phyloP scores from a whole-genome alignment of 2,113 vertebrate genomes.

The Phalacrocorax brasilianus region DNA sequence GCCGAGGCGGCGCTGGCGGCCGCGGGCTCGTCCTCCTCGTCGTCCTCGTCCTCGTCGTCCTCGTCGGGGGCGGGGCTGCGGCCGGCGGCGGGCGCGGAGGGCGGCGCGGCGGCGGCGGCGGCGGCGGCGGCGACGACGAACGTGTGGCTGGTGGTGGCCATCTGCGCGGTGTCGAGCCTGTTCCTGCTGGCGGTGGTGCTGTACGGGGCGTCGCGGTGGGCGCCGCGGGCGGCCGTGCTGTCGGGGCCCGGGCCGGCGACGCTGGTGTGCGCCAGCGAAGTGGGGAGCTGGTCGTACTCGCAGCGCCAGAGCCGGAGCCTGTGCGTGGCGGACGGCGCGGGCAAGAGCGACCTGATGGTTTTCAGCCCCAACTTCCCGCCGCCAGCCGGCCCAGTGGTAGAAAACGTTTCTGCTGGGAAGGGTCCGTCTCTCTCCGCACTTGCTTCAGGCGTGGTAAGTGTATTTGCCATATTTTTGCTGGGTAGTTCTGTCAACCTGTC shows the following conservation, averaged over 20 bases:
- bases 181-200: constrained; percentile 34
- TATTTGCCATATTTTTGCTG: fast-evolving
- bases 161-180: constrained; percentile 58
- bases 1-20: background rate
- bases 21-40: too few relatives aligned
- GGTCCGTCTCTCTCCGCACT: background rate
- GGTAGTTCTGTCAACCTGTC: fast-evolving
- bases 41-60: too few relatives aligned
- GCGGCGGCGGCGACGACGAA: background rate
- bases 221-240: background rate
- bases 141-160: constrained; percentile 55
- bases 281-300: constrained; percentile 57
- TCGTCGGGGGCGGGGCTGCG: too few relatives aligned
- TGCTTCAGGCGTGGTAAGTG: background rate
- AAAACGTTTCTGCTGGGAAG: background rate
- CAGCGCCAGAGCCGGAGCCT: constrained; percentile 46
- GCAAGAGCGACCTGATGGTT: background rate
- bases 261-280: constrained; percentile 52
- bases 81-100: too few relatives aligned
- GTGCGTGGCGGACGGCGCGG: constrained; percentile 8
- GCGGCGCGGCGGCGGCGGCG: background rate
- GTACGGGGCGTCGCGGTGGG: background rate
- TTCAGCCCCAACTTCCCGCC: background rate
- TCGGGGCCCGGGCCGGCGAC: background rate
- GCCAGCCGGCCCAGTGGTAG: background rate